Conservation (phyloP, 2,113 vertebrate species). For the Stictonetta naevosa region DNA sequence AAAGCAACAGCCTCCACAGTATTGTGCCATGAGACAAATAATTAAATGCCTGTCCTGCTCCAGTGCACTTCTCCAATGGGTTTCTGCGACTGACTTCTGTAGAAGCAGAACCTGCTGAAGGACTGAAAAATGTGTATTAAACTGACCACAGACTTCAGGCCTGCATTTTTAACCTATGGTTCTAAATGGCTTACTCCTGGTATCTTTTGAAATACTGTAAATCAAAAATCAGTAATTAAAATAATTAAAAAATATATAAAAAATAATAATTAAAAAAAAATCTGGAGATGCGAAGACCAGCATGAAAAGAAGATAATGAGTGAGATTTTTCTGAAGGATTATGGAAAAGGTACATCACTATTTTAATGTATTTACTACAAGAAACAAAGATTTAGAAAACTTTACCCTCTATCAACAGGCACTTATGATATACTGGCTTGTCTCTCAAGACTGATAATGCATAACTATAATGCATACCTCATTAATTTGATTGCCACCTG, state of each 20-base stretch:
- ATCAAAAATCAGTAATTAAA: not conserved
- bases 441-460: not conserved
- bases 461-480: accelerated
- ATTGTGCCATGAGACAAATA: not conserved
- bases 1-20: not conserved
- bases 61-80: not conserved
- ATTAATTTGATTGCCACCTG: not conserved
- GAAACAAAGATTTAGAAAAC: not conserved
- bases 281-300: not conserved
- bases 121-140: not conserved
- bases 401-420: not conserved
- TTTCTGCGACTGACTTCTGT: not conserved
- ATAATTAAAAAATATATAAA: not conserved
- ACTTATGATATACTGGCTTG: not conserved
- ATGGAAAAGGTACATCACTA: not conserved
- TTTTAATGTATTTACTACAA: not conserved
- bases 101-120: not conserved
- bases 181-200: not conserved
- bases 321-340: not conserved
- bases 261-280: not conserved
- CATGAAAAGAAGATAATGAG: accelerated
- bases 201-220: not conserved
- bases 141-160: not conserved
- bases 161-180: not conserved
- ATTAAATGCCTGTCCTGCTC: not conserved